phyloP scores from a whole-genome alignment of 2,888 invertebrate genomes.

The Pedicia rivosa region DNA sequence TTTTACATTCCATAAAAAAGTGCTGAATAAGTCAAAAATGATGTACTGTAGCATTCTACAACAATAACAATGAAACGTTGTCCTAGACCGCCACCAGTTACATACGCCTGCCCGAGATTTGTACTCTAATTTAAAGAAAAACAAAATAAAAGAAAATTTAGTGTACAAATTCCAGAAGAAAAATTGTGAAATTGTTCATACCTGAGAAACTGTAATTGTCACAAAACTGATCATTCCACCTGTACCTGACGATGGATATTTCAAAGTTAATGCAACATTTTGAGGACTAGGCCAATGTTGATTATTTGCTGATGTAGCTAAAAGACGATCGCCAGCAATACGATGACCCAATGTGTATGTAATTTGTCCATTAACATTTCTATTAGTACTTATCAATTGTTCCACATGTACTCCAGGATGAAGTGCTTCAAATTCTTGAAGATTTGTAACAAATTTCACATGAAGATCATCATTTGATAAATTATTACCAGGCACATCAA shows the following conservation, averaged over 20 bases:
- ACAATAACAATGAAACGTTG: conserved; percentile 11
- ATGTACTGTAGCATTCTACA: conserved; percentile 11
- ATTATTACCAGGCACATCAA: too few relatives aligned
- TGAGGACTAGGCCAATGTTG: conserved; percentile 11
- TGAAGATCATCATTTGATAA: conserved; percentile 1
- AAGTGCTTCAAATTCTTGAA: conserved; percentile 3
- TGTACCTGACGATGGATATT: conserved; percentile 10
- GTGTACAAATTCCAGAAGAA: neutral
- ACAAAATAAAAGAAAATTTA: neutral
- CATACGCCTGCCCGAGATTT: conserved; percentile 11
- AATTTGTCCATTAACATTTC: conserved; percentile 3
- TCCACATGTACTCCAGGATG: conserved; percentile 6
- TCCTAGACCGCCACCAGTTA: conserved; percentile 10
- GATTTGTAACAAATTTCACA: conserved; percentile 5
- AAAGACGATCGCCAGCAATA: conserved; percentile 9
- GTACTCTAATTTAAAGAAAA: conserved; percentile 8
- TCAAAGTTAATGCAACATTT: conserved; percentile 11
- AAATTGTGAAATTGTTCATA: conserved; percentile 1
- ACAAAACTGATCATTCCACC: conserved; percentile 11
- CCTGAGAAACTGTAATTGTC: conserved; percentile 10
- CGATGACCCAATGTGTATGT: conserved; percentile 9
- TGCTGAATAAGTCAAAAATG: conserved; percentile 8
- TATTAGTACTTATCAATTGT: conserved; percentile 2
- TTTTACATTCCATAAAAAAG: conserved; percentile 12
- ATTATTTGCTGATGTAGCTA: conserved; percentile 8